Base-by-base conservation (phyloP, 1,140 invertebrate genomes). In the Pseudomyrmex flavicornis region DNA sequence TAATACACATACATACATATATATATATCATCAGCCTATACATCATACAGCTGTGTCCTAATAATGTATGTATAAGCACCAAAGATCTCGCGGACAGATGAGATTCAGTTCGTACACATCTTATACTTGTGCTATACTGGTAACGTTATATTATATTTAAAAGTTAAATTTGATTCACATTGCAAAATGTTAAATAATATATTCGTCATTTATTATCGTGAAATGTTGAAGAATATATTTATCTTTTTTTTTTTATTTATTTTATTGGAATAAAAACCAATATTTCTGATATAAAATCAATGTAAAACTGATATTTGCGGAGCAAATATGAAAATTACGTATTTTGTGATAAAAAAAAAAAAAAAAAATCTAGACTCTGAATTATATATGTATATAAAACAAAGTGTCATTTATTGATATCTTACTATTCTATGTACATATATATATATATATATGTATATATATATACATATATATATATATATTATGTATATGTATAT, bases 1-100 rank as follows among this genome's bases (percentile, higher is more conserved):
- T 94, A 92, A 92, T 75, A 74, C 84, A 35, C 35, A 35, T 7
- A 35, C 35, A 35, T 35, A 35, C 5, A 35, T 35, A 35, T 5
- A 35, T 35, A 35, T 35, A 35, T 35, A 35, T 35, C 35, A 35
- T 35, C 85, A 77, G 62, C 56, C 44, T 88, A 35, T 35, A 77
- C 2, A 46, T 83, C 73, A 54, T 59, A 74, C 70, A 52, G 26
- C 35, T 77, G 15, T 56, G 50, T 22, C 62, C 68, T 83, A 58
- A 62, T 62, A 70, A 66, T 59, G 7, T 35, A 79, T n/a, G 9
- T 69, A 10, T 44, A 68, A 70, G 44, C 46, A 80, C 54, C 76
- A 80, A 80, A 80, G 20, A 13, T 80, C 3, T 12, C 2, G 10
- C 2, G 10, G 70, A 35, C 13, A 15, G 44, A 62, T 9, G 63